Conservation (phyloP, 2,888 invertebrate genomes). For the Agriopis aurantiaria region DNA sequence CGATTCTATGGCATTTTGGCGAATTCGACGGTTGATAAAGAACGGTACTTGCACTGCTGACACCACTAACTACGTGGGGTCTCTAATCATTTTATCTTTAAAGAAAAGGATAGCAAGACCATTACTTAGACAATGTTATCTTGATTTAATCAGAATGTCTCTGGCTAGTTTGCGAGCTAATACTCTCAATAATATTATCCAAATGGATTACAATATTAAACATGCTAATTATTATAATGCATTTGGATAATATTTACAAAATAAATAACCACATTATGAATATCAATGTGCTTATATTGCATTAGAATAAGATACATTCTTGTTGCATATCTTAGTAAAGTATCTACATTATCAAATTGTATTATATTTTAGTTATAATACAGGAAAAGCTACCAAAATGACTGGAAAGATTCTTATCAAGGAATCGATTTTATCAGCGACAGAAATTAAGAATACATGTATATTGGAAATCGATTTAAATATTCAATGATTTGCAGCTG, state of each 20-base stretch:
- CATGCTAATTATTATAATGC: not conserved
- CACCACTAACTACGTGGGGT: no score
- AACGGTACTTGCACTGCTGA: no score
- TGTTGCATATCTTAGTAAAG: not conserved
- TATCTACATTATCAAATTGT: slow-evolving; percentile 13
- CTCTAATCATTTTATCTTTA: no score
- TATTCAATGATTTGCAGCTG: not conserved
- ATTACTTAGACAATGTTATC: not conserved
- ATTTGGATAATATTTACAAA: not conserved
- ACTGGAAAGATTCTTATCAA: not conserved
- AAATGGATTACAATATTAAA: not conserved
- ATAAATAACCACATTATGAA: not conserved
- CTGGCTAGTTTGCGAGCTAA: not conserved
- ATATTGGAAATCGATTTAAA: not conserved
- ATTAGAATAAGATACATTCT: slow-evolving; percentile 11
- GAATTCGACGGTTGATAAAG: no score
- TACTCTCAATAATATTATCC: not conserved
- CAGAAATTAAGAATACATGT: not conserved
- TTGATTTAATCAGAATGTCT: not conserved
- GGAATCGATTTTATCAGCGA: not conserved
- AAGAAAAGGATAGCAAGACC: no score
- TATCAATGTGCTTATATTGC: slow-evolving; percentile 22
- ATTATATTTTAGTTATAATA: not conserved
- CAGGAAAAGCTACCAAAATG: not conserved
- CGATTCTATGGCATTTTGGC: no score